Base-by-base conservation (phyloP, 2,888 invertebrate species). In the Saturnia pavonia region DNA sequence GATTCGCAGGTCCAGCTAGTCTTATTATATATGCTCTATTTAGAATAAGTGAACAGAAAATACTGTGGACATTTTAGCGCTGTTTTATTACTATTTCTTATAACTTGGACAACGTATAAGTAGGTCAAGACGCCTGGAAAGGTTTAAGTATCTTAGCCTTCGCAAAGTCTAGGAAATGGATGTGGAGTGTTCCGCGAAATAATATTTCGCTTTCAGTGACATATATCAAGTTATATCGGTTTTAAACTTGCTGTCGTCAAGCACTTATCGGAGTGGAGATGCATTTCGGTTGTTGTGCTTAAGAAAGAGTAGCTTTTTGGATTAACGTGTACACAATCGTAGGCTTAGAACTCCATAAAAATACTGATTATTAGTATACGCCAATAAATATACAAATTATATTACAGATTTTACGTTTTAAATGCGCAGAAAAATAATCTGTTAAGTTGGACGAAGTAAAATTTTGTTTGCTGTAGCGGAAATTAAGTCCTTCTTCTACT, bases 121-220 rank as follows among this genome's bases (percentile, higher is more conserved):
- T 89, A 77, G 91, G 92, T 91, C 92, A 88, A 91, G 91, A 85
- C 85, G 80, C 80, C 82, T 85, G 86, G 86, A 88, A 91, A 90
- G 89, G 91, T 88, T 90, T 89, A 87, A 91, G 84, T 88, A 88
- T 86, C 89, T 89, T 89, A 88, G 89, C 85, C 85, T 82, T 85
- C 83, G 79, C 82, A 75, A 82, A 85, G 87, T 84, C 88, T 88
- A 81, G 86, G 84, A 87, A 91, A 90, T 90, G 89, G 88, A 85
- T 80, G 80, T 85, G 74, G 83, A 90, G 88, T 86, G 85, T 84
- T 83, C 81, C 74, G 75, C 74, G 79, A 82, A 82, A 81, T 85
- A 85, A 88, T 86, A 87, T 87, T 88, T 82, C 75, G 80, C 81
- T 81, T 78, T 79, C 71, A 76, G 75, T 73, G 40, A 34, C 51